Evolutionary conservation across 1,140 invertebrate species (phyloP), one percentile per base, ranked within the genome.

Genomic region (Microplitis mediator): DNA sequence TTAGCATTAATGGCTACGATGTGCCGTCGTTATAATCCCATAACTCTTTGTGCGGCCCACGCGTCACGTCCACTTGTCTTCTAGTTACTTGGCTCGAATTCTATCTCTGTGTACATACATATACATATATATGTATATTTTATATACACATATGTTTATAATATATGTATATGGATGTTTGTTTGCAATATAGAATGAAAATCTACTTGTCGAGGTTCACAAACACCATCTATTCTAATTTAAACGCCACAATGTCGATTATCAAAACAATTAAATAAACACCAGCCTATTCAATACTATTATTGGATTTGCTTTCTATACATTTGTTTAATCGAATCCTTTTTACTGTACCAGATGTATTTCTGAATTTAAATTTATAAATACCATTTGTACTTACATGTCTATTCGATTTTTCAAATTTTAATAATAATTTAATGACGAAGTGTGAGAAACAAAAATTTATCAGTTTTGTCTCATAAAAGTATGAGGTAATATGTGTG

Each of bases 1-100:
- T 67, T 67, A 54, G 64, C 56, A 54, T 66, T 72, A 72, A 72
- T 67, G 63, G 54, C 54, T 13, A 60, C 64, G 56, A 61, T 72
- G 71, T 72, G 56, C 71, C 71, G 54, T 72, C 71, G 63, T 72
- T 72, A 72, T 72, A 72, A 72, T 72, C 71, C 64, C 71, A 72
- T 72, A 72, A 72, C 56, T 72, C 70, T 72, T 56, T 50, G 14
- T 54, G 62, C 63, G 35, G 35, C 63, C 63, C 63, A 65, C 70
- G 63, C 70, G 63, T 72, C 63, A 66, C 52, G 36, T 61, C 52
- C 31, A 66, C 63, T 72, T 64, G 63, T 72, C 70, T 72, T 72
- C 63, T 66, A 72, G 62, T 45, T 50, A 66, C 70, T 56, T 50
- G 52, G 31, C 51, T 23, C 14, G 34, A 35, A 45, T 11, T 45